Conservation (phyloP, 2,888 invertebrate species). For the Caenorhabditis sinica region DNA sequence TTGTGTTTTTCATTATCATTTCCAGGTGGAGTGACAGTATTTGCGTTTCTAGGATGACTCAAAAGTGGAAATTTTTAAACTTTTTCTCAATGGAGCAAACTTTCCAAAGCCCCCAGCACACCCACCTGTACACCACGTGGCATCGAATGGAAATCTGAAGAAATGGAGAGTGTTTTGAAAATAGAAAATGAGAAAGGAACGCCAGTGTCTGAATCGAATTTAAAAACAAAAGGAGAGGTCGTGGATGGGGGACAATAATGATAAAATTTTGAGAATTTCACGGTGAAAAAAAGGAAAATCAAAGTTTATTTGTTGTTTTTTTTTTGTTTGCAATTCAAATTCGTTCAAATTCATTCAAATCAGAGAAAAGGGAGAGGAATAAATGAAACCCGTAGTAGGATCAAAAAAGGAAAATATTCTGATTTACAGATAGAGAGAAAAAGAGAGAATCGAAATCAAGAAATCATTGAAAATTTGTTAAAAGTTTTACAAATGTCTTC, state of each 20-base stretch:
- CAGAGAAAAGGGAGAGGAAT: not conserved
- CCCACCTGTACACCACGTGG: conserved; percentile 58
- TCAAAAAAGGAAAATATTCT: not conserved
- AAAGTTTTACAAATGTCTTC: conserved; percentile 42
- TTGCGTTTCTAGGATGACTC: conserved; percentile 3
- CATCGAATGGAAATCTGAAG: conserved; percentile 38
- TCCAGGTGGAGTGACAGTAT: conserved; percentile 12
- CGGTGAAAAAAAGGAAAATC: not conserved
- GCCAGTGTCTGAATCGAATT: not conserved
- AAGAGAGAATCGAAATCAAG: conserved; percentile 21
- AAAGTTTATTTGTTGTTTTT: conserved; percentile 12
- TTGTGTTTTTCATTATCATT: conserved; percentile 17
- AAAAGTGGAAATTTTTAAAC: not conserved
- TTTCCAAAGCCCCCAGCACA: conserved; percentile 1
- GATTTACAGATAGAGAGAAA: conserved; percentile 26
- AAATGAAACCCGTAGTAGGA: conserved; percentile 11
- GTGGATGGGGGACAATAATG: not conserved
- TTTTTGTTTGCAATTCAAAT: not conserved
- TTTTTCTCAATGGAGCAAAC: not conserved
- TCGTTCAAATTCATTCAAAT: too few species aligned
- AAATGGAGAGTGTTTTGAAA: conserved; percentile 6
- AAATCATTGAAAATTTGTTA: not conserved
- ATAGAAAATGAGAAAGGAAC: conserved; percentile 10
- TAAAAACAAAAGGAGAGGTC: not conserved
- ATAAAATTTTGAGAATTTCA: conserved; percentile 5